These are phyloP conservation scores for Synergus japonicus DNA, from an alignment of 2,888 invertebrate species.

Conservation along the genomic window DNA sequence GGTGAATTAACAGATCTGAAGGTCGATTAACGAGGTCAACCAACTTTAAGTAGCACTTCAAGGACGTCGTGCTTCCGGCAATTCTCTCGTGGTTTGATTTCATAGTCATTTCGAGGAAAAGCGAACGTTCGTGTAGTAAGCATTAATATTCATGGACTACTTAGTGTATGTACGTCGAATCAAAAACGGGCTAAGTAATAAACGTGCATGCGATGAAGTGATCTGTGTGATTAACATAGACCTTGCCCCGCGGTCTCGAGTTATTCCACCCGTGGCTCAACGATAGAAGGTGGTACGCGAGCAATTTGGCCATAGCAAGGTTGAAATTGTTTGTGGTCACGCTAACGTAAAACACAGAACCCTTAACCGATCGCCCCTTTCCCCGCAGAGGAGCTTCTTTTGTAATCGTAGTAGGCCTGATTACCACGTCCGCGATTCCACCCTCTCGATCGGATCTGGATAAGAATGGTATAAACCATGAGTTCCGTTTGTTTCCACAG, in stretches of 20 bases:
- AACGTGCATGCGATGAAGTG: constrained; percentile 72
- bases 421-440: constrained; percentile 40
- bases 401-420: constrained; percentile 47
- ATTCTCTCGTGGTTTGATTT: constrained; percentile 49
- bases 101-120: constrained; percentile 51
- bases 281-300: constrained; percentile 42
- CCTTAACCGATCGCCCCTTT: constrained; percentile 42
- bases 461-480: constrained; percentile 22
- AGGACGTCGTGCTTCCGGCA: constrained; percentile 51
- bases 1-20: constrained; percentile 9
- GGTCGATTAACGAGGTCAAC: constrained; percentile 46
- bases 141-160: constrained; percentile 54
- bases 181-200: constrained; percentile 59
- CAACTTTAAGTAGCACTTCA: constrained; percentile 45
- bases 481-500: constrained; percentile 23
- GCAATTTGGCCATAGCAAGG: constrained; percentile 51
- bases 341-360: constrained; percentile 54
- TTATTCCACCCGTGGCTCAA: constrained; percentile 55
- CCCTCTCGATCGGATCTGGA: constrained; percentile 21
- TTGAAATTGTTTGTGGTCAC: constrained; percentile 71
- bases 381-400: constrained; percentile 26
- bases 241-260: constrained; percentile 69
- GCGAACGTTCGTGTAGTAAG: constrained; percentile 46
- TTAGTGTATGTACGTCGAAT: constrained; percentile 45
- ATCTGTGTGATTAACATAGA: constrained; percentile 75